Base-by-base conservation (phyloP, 2,888 invertebrate genomes). In the Drosophila anceps region DNA sequence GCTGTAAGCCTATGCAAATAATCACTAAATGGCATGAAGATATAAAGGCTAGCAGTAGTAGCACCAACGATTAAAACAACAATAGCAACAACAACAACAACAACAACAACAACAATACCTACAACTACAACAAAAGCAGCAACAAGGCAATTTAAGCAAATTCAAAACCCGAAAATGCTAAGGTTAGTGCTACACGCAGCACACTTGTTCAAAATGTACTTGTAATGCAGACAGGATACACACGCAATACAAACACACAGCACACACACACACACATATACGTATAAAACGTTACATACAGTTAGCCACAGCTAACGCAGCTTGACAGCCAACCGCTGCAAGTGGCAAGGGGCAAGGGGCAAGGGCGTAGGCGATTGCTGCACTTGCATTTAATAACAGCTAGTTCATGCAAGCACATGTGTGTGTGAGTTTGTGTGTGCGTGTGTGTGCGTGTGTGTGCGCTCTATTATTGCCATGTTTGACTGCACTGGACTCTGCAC, bases 131-230 rank as follows among this genome's bases (percentile, higher is more conserved):
- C 24, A 57, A 13, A n/a, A 63, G 24, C 69, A 63, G 67, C 72
- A 74, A 71, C 83, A 85, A 83, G 81, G 83, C 78, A 83, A 83
- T 85, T 83, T 78, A 85, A 83, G 78, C 83, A 83, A 85, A 85
- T 86, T 78, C 81, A 81, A 85, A 76, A 74, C 72, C 86, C 76
- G 43, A 83, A 83, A 83, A 76, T 83, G 69, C 81, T 75, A 85
- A 78, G 83, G 86, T 83, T 83, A 83, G 82, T 85, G 68, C 73
- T 46, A 78, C 86, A 85, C 59, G 69, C 66, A 51, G 68, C 86
- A 66, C 69, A 68, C 66, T 68, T 73, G 81, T 78, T 63, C 55
- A 53, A 63, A 72, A 72, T 81, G 71, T 80, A 73, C 75, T 69
- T 82, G 82, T 77, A 82, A 76, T 71, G 66, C 81, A 70, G 65